Evolutionary conservation across 2,113 vertebrate species (phyloP).

Genomic region (Prionailurus viverrinus): DNA sequence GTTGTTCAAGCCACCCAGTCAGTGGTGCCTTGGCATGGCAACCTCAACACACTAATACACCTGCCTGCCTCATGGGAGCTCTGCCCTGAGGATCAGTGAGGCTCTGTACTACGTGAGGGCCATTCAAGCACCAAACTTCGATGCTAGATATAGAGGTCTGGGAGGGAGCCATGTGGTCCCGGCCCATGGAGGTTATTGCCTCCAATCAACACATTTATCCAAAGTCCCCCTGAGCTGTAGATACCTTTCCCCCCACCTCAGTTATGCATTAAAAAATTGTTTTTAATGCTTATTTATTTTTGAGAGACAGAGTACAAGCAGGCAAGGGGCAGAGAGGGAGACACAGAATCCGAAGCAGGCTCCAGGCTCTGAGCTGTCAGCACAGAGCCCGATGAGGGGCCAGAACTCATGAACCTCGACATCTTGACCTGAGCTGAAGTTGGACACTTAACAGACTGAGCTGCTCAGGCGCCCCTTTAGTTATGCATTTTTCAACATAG

Average conservation of each 20-base stretch:
- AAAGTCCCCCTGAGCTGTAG: background rate
- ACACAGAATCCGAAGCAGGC: too few relatives aligned
- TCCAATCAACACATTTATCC: background rate
- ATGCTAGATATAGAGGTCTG: background rate
- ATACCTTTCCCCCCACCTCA: background rate
- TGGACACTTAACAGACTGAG: too few relatives aligned
- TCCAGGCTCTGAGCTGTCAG: too few relatives aligned
- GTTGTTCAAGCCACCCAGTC: background rate
- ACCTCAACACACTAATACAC: too few relatives aligned
- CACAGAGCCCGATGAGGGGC: too few relatives aligned
- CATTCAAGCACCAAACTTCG: background rate
- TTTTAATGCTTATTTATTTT: too few relatives aligned
- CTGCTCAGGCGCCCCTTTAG: background rate
- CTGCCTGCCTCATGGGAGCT: fast-evolving
- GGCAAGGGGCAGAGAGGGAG: too few relatives aligned
- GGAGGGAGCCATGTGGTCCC: background rate
- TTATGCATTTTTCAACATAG: background rate
- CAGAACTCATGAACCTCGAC: too few relatives aligned
- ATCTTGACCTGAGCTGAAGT: too few relatives aligned
- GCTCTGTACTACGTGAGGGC: fast-evolving
- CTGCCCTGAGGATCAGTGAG: background rate
- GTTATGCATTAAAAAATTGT: too few relatives aligned
- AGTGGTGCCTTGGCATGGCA: too few relatives aligned
- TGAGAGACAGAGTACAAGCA: too few relatives aligned
- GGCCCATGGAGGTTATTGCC: background rate